These are phyloP conservation scores for roundworm (Caenorhabditis elegans) DNA, from an alignment of 1,140 invertebrate genomes.

Conservation along the genomic window WBcel235 BX284604.4:9322001-9322500, in stretches of 20 bases:
- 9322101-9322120: neutral
- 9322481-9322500: neutral
- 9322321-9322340: neutral
- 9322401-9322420: neutral
- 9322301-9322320: neutral
- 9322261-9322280: neutral
- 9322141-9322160: slow-evolving; percentile 65
- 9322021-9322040: no score
- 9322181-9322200: slow-evolving; percentile 63
- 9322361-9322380: neutral
- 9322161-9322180: slow-evolving; percentile 66
- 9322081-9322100: neutral
- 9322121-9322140: slow-evolving; percentile 59
- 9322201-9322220: slow-evolving; percentile 58
- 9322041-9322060: no score
- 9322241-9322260: neutral
- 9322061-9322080: no score
- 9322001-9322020: slow-evolving; percentile 46
- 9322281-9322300: neutral
- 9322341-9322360: no score
- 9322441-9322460: neutral
- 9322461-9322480: slow-evolving; percentile 1
- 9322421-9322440: neutral
- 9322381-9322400: slow-evolving; percentile 6
- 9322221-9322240: neutral